Evolutionary conservation across 2,113 vertebrate species (phyloP).

Genomic region (Nerophis lumbriciformis): DNA sequence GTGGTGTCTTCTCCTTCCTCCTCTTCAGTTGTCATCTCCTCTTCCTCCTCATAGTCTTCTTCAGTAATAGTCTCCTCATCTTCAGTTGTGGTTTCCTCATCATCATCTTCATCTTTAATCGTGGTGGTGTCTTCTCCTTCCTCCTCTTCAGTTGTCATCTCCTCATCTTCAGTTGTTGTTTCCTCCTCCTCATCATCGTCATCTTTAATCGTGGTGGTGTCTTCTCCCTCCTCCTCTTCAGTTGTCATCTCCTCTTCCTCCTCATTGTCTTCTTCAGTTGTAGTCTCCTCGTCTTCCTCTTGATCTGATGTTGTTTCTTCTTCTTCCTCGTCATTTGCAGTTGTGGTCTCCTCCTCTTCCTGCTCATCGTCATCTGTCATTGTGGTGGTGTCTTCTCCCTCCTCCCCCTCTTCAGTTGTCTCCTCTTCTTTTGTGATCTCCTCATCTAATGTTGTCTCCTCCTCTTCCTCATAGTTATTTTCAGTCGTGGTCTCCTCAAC

Average conservation of each 20-base stretch:
- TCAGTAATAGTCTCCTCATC: neutral
- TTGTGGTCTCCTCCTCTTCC: neutral
- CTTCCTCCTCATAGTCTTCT: neutral
- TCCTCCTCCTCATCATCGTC: neutral
- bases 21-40: slow-evolving; percentile 2
- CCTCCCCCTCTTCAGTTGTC: neutral
- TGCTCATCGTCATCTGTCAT: neutral
- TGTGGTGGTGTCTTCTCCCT: neutral
- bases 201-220: neutral
- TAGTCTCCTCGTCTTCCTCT: neutral
- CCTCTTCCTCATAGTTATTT: slow-evolving; percentile 5
- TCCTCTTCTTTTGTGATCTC: neutral
- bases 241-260: neutral
- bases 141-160: neutral
- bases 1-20: neutral
- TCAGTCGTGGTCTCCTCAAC: slow-evolving; percentile 4
- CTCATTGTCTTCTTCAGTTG: neutral
- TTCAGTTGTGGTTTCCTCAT: neutral
- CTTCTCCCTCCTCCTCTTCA: neutral
- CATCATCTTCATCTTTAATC: neutral
- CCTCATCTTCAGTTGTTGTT: neutral
- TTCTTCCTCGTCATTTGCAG: neutral
- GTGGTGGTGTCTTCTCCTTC: neutral
- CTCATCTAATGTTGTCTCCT: neutral
- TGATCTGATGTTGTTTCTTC: neutral